Conservation (phyloP, 2,888 invertebrate genomes). For the Herminia tarsipennalis region DNA sequence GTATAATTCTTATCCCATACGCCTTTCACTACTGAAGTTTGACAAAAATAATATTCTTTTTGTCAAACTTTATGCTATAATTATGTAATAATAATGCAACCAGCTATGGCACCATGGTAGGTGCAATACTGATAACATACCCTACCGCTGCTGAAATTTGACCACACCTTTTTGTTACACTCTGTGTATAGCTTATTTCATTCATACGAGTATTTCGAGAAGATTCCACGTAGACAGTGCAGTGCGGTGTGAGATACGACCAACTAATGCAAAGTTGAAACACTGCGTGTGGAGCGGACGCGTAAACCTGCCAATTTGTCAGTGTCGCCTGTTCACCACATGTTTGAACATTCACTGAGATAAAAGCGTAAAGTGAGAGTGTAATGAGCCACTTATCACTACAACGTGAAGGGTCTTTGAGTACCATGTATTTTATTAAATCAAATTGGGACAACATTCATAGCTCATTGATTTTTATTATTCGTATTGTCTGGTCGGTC, state of each 20-base stretch:
- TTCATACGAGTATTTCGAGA: too few species aligned
- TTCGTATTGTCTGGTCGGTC: neutral
- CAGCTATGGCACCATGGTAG: too few species aligned
- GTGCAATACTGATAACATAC: too few species aligned
- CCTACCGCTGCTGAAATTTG: too few species aligned
- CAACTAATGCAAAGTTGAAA: slow-evolving; percentile 13
- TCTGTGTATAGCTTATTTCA: too few species aligned
- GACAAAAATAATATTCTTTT: too few species aligned
- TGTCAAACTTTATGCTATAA: too few species aligned
- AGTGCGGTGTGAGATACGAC: slow-evolving; percentile 19
- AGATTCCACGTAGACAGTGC: too few species aligned
- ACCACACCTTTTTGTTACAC: too few species aligned
- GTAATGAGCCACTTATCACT: slow-evolving; percentile 35
- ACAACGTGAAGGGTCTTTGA: slow-evolving; percentile 26
- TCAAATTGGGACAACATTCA: neutral
- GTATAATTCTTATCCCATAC: too few species aligned
- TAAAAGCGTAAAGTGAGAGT: slow-evolving; percentile 27
- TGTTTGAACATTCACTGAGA: slow-evolving; percentile 34
- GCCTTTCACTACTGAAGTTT: too few species aligned
- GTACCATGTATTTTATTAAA: slow-evolving; percentile 15
- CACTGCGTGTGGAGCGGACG: slow-evolving; percentile 37
- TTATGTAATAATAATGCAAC: too few species aligned
- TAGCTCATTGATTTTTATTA: neutral
- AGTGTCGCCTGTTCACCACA: slow-evolving; percentile 44
- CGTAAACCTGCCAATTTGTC: slow-evolving; percentile 58